Conservation (phyloP, 2,888 invertebrate species). For the Saturnia pavonia region DNA sequence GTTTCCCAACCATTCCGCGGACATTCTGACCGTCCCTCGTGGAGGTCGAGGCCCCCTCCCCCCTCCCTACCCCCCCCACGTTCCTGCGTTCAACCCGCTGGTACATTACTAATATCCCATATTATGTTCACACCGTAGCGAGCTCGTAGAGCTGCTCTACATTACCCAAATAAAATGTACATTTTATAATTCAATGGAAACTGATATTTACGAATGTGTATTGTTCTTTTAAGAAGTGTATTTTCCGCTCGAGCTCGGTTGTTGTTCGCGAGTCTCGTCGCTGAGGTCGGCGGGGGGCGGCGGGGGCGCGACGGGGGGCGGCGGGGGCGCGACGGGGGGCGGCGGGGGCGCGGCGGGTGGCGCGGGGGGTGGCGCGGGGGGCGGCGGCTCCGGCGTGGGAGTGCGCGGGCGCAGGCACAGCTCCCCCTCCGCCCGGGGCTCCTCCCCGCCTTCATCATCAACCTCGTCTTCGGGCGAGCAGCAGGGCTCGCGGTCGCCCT, state of each 20-base stretch:
- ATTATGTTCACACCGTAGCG: too few species aligned
- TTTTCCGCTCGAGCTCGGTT: neutral
- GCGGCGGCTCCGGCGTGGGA: too few species aligned
- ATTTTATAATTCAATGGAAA: neutral
- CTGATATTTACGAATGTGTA: neutral
- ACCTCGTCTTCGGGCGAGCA: neutral
- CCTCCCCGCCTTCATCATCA: neutral
- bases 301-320: neutral
- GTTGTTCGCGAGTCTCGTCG: neutral
- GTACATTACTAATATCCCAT: too few species aligned
- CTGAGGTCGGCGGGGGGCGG: neutral
- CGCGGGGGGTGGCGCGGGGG: neutral
- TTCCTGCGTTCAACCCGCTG: too few species aligned
- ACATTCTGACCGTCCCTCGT: too few species aligned
- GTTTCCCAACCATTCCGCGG: too few species aligned
- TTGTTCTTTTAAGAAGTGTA: neutral
- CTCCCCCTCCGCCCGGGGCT: neutral
- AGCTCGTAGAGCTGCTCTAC: too few species aligned
- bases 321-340: neutral
- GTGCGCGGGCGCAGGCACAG: too few species aligned
- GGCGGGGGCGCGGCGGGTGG: neutral
- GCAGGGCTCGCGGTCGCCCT: neutral
- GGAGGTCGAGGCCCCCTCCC: too few species aligned
- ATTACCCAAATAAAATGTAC: neutral
- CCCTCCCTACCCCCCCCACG: too few species aligned